Base-by-base conservation (phyloP, 2,797 vertebrate genomes). In the Menidia menidia region DNA sequence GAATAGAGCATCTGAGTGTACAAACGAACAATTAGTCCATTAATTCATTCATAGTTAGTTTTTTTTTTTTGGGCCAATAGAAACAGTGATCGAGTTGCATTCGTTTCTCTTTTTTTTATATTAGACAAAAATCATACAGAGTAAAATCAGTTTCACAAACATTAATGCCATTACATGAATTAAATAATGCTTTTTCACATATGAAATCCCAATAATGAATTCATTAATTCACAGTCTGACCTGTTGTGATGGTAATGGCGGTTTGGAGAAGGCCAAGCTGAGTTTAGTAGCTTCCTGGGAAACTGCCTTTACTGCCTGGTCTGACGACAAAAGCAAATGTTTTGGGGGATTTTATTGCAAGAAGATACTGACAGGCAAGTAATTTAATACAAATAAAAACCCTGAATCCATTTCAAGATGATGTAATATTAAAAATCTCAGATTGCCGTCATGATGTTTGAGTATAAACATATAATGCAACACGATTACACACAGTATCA, bases 251-350 rank as follows among this genome's bases (percentile, higher is more conserved):
- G 95, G 95, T 65, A 85, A 55, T 0, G 95, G 95, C 0, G 92
- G 87, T 62, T 91, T 90, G 30, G 95, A 95, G 84, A 96, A 98
- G 6, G 92, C 94, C 69, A 96, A 76, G 32, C 95, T 97, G 73
- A 98, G 92, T 83, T 96, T 95, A 0, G 96, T 97, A 70, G 96
- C 96, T 91, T 97, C 96, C 66, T 95, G 94, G 0, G 96, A 96
- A 0, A 93, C 90, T 0, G 81, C 79, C 73, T 92, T 94, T 43
- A 95, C 96, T 0, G 96, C 91, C 79, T 95, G 94, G 75, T 83
- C 97, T 98, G 72, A 76, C 33, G 64, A 71, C 53, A 85, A 43
- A 54, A 52, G 75, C 13, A 41, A 2, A 15, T 14, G 50, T 16
- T 18, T 43, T 42, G 4, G 15, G 8, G 19, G n/a, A 8, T 47